A percentile compares a stretch with the other conserved stretches of the same genome.
These are phyloP conservation scores for Casuarius casuarius DNA, from an alignment of 2,113 vertebrate species.

Conservation along the genomic window DNA sequence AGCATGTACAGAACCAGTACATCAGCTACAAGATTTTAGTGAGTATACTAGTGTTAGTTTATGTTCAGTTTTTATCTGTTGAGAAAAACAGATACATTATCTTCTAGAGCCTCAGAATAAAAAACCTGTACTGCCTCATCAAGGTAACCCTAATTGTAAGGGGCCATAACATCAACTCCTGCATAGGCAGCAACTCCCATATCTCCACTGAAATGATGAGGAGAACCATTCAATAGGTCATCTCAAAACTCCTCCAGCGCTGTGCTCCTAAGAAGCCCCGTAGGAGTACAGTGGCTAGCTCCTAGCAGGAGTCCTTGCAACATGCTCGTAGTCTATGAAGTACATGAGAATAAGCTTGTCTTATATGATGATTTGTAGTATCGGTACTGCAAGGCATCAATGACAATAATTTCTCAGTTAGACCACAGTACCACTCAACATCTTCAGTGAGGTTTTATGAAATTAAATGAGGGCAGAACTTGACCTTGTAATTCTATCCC, in stretches of 20 bases:
- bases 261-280: not conserved
- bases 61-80: not conserved
- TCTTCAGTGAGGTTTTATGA: not conserved
- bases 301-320: not conserved
- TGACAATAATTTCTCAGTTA: not conserved
- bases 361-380: not conserved
- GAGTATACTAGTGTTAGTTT: not conserved
- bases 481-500: not conserved
- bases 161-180: not conserved
- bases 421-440: not conserved
- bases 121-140: not conserved
- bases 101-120: not conserved
- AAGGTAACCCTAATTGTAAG: not conserved
- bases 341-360: not conserved
- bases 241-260: not conserved
- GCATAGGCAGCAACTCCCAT: not conserved
- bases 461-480: conserved; percentile 18
- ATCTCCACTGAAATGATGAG: not conserved
- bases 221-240: not conserved
- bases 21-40: not conserved
- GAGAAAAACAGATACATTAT: not conserved
- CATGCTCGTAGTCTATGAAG: not conserved
- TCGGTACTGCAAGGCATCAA: not conserved
- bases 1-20: too few relatives aligned
- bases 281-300: not conserved